Evolutionary conservation across 2,113 vertebrate species (phyloP), one percentile per base, ranked within the genome.

Genomic region (Nothobranchius kuhntae): DNA sequence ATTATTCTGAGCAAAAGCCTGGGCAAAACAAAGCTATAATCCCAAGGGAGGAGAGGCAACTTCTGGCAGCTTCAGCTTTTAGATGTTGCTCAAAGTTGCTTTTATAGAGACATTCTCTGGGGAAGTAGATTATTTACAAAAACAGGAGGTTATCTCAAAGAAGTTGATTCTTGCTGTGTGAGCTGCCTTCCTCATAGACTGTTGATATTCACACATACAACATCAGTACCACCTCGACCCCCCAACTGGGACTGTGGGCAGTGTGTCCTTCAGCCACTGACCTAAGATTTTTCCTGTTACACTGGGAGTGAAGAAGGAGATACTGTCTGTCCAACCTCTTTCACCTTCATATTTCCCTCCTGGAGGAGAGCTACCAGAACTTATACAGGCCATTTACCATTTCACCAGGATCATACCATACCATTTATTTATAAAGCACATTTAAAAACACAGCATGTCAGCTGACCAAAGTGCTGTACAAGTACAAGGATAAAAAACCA

Each of bases 261-360:
- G 68, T 40, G 17, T 73, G 83, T 68, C 85, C 75, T 84, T 84
- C 75, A 81, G 83, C 66, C 65, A 77, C 60, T 83, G 77, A 86
- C 82, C 83, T 66, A 44, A 67, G 73, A 82, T 71, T 65, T 80
- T 56, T 60, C 54, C 64, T n/a, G 60, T 75, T 67, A 78, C 4
- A 13, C 63, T 71, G 59, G 59, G 54, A 65, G 48, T 38, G 45
- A 7, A 50, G 67, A 61, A 57, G 53, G 71, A 35, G 48, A 53
- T 44, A 2, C 65, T 13, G 40, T 73, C 46, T 51, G 30, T 50
- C 47, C 46, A 59, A 68, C 64, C 59, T 63, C 46, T 26, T 6
- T 0, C 3, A 53, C 60, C 60, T 57, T 80, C 76, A 65, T 59
- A 61, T 82, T 38, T 46, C 51, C 21, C 42, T 62, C 68, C 60